Evolutionary conservation across 2,797 vertebrate species (phyloP).

Genomic region (Diplodus puntazzo): DNA sequence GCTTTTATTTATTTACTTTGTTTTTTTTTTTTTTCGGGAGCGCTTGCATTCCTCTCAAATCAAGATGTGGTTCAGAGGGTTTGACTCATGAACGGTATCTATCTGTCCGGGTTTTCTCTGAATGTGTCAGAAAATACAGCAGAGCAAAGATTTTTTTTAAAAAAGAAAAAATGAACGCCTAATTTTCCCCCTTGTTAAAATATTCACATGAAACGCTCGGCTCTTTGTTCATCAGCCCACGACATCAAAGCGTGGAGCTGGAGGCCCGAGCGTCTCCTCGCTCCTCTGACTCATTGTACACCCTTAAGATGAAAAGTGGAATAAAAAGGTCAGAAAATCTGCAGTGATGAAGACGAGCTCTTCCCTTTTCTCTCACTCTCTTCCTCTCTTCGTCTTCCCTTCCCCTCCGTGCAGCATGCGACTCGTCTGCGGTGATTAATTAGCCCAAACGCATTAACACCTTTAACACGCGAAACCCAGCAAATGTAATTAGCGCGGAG

Average conservation of each 20-base stretch:
- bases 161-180: constrained; percentile 12
- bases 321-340: constrained; percentile 23
- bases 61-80: constrained; percentile 16
- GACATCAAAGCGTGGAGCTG: constrained; percentile 39
- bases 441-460: constrained; percentile 65
- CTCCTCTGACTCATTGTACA: constrained; percentile 22
- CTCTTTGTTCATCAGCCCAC: constrained; percentile 35
- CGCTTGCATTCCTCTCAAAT: constrained; percentile 48
- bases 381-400: neutral
- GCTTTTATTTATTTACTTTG: constrained; percentile 58
- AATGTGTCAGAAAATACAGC: neutral
- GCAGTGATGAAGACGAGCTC: constrained; percentile 9
- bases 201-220: constrained; percentile 23
- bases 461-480: constrained; percentile 47
- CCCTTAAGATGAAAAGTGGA: constrained; percentile 48
- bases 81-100: neutral
- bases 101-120: too few relatives aligned
- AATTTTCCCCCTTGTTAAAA: constrained; percentile 31
- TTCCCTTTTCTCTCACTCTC: neutral
- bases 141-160: neutral
- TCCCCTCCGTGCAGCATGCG: neutral
- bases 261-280: constrained; percentile 9
- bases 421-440: constrained; percentile 52
- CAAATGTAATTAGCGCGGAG: constrained; percentile 67
- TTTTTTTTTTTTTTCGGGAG: constrained; percentile 11